Base-by-base conservation (phyloP, 2,888 invertebrate genomes). In the Lasioglossum pauxillum region DNA sequence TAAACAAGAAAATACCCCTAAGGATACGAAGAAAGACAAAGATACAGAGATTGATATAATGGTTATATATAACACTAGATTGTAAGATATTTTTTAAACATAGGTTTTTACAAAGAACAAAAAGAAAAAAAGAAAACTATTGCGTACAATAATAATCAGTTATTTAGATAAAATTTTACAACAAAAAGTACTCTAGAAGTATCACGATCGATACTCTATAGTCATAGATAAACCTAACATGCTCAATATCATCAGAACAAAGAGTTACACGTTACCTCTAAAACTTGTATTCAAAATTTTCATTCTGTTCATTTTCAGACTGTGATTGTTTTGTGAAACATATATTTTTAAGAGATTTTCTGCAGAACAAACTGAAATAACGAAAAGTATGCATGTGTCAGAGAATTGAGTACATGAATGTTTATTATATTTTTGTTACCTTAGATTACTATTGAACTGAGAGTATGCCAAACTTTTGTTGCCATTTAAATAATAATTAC, bases 21-120 rank as follows among this genome's bases (percentile, higher is more conserved):
- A 73, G 23, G 74, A 88, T 49, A 69, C 69, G 74, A 78, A 83
- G 78, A 85, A 84, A 82, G 89, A 90, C 78, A 88, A 82, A 89
- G 91, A 92, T 88, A 92, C 93, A 78, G 88, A 92, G 64, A 85
- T 90, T 81, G 92, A 92, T 71, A 92, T 91, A 84, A 91, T 91
- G 80, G 85, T 93, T 82, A 91, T 93, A 89, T 93, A 93, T 89
- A 94, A 92, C 84, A 94, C 94, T 76, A 93, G 93, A 85, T 89
- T 94, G 76, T 94, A 90, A 90, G 84, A 44, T 83, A 76, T n/a
- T 73, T 80, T 72, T 53, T 72, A 80, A 60, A 73, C 69, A 53
- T 69, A 86, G 67, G 72, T 19, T 75, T 79, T 41, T 76, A 53
- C 46, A 31, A 83, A 41, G 64, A 69, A 44, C 44, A 44, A 44